phyloP scores from a whole-genome alignment of 2,797 vertebrate genomes.

The Toxotes lorentzi region DNA sequence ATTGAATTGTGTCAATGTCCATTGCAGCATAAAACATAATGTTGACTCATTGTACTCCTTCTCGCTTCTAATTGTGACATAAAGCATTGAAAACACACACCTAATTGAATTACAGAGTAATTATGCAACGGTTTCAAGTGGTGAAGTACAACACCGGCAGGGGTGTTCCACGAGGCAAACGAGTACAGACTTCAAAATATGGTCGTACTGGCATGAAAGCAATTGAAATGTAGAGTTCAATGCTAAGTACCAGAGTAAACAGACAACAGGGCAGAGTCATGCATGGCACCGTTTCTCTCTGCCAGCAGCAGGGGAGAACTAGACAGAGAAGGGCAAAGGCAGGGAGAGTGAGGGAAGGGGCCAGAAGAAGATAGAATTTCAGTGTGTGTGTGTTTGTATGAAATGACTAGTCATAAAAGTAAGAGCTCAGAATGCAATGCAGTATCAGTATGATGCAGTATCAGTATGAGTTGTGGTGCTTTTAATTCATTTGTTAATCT shows the following conservation, averaged over 20 bases:
- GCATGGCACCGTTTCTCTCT: constrained; percentile 69
- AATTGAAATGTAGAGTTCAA: constrained; percentile 55
- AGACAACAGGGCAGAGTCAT: constrained; percentile 64
- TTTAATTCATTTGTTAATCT: constrained; percentile 81
- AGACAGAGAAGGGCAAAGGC: constrained; percentile 53
- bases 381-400: constrained; percentile 31
- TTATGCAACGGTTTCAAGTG: constrained; percentile 40
- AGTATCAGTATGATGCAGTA: constrained; percentile 55
- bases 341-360: constrained; percentile 28
- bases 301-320: constrained; percentile 52
- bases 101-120: constrained; percentile 50
- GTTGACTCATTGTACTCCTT: constrained; percentile 11
- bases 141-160: constrained; percentile 37
- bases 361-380: constrained; percentile 38
- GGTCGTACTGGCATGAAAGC: constrained; percentile 36
- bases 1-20: background rate
- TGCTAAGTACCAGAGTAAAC: constrained; percentile 56
- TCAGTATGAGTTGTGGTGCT: constrained; percentile 51
- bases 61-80: constrained; percentile 6
- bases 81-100: constrained; percentile 29
- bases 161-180: constrained; percentile 44
- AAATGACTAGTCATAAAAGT: constrained; percentile 50
- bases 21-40: background rate
- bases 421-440: constrained; percentile 50
- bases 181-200: constrained; percentile 57